Evolutionary conservation across 2,797 vertebrate species (phyloP), one percentile per base, ranked within the genome.

Genomic region (Bradypodion pumilum): DNA sequence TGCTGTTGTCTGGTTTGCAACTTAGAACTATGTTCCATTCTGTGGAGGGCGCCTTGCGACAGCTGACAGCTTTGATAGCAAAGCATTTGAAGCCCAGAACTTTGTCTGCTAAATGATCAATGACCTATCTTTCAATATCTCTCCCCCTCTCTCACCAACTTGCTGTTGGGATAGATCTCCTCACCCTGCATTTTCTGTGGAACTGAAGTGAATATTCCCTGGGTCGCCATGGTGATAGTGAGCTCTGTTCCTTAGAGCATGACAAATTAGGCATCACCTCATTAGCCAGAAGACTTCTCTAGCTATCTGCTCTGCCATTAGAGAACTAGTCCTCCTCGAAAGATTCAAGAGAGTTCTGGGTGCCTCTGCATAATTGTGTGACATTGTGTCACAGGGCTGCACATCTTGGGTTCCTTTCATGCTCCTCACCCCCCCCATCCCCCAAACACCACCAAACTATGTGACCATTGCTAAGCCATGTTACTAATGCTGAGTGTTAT

Each of bases 221-320:
- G 91, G 94, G 96, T 97, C 95, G 94, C 95, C 96, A 97, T 97
- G 97, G 97, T 96, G 96, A 97, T 94, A 92, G 88, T 93, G 95
- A 94, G 95, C 90, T 70, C 80, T 92, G 87, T 89, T 89, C 87
- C 91, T 92, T 84, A 81, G 73, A 92, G 91, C 91, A 77, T 89
- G 93, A 92, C 83, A 90, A 95, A 95, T 95, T 87, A 94, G 94
- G 91, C 90, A 93, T 92, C 95, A 94, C 94, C 93, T 89, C 80
- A 84, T 78, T 91, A 94, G 85, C 90, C 89, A 40, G 65, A 70
- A 85, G 76, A 84, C 60, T 60, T 44, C 70, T 85, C 82, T 79
- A 79, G 66, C 80, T 80, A 40, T 66, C 32, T 44, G 66, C 44
- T 75, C 78, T 7, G 59, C 59, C 59, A 32, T 68, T 40, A 68